A percentile compares a stretch with the other conserved stretches of the same genome.
Conservation (phyloP, 2,888 invertebrate genomes). For the Cephus pygmeus region DNA sequence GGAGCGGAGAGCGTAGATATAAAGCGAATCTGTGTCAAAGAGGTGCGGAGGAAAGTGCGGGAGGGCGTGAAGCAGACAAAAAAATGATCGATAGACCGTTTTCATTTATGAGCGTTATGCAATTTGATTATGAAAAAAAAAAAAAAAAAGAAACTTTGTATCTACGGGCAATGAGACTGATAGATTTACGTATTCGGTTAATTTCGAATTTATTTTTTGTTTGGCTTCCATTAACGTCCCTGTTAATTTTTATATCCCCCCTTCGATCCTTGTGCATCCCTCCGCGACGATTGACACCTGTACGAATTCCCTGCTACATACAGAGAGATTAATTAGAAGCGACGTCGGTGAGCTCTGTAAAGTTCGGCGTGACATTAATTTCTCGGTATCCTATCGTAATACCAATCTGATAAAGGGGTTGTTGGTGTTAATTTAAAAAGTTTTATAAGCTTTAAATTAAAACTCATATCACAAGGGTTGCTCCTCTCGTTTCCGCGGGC, state of each 20-base stretch:
- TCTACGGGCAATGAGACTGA: background rate
- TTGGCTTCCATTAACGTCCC: background rate
- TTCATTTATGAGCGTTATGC: background rate
- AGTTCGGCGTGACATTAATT: constrained; percentile 3
- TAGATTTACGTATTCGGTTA: background rate
- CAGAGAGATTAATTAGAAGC: background rate
- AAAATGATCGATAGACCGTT: background rate
- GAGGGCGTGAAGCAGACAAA: background rate
- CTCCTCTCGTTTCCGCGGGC: background rate
- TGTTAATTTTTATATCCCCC: background rate
- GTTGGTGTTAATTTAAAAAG: constrained; percentile 28
- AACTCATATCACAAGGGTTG: constrained; percentile 11
- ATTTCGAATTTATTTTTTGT: background rate
- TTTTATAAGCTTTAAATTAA: constrained; percentile 26
- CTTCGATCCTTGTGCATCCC: background rate
- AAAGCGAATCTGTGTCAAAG: constrained; percentile 1
- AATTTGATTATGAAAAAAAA: background rate
- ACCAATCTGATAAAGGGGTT: constrained; percentile 17
- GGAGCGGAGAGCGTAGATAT: background rate
- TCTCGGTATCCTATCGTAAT: constrained; percentile 14
- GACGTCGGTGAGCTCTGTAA: background rate
- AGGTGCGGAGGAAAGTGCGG: constrained; percentile 2
- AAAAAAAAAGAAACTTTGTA: background rate
- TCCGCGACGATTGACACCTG: background rate
- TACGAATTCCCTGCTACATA: background rate